Evolutionary conservation across 2,888 invertebrate genomes (phyloP), one percentile per base, ranked within the genome.

Genomic region (Conomelus anceps): DNA sequence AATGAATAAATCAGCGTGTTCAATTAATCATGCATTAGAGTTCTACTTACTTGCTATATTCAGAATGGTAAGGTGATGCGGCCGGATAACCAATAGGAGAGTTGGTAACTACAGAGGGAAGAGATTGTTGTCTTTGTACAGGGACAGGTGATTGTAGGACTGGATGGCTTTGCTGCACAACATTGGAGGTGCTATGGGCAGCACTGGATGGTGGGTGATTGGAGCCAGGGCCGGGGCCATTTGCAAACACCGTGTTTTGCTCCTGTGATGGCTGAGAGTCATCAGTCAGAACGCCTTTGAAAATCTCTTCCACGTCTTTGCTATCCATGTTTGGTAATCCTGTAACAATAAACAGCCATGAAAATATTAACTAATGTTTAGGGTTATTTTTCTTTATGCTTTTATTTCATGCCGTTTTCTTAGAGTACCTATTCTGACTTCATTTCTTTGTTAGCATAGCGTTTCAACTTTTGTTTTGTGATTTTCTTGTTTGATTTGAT

Each of bases 281-380:
- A 92, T 97, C 97, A n/a, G 96, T 97, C 89, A 97, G 95, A 90
- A 98, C 97, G 86, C 97, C 97, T 94, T 98, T 98, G 93, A 98
- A 97, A 92, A 98, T 96, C 93, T 98, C 98, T 92, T 98, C 98
- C 0, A 98, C 97, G 92, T 98, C 98, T 93, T 97, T 97, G 92
- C 97, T 96, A 93, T 98, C 98, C 95, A 98, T 98, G 92, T 97
- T 97, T 0, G 97, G 96, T 90, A 98, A 93, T 87, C 94, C 95
- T 93, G 90, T 20, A 26, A 41, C 17, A 9, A 41, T 17, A 3
- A 41, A 41, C 11, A 41, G 11, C 11, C 41, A 41, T 41, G 7
- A 17, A 20, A 41, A 41, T 17, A 20, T 13, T 41, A 17, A 41
- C 3, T 41, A 11, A 26, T 7, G 11, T 26, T 26, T n/a, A n/a